Evolutionary conservation across 1,140 invertebrate species (phyloP), one percentile per base, ranked within the genome.

Genomic region (Thereuonema tuberculata): DNA sequence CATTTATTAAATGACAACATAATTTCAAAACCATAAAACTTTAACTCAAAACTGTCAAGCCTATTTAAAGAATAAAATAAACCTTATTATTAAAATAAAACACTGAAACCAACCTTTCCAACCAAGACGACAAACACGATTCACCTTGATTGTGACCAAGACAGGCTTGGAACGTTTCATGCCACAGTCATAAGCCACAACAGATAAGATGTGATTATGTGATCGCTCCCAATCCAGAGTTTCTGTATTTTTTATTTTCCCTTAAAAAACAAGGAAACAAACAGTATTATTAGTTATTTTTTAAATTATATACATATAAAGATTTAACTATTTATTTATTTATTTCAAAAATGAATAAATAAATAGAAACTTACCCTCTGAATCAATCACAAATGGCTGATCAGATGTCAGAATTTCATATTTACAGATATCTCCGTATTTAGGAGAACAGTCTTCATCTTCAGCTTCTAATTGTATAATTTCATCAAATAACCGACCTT

Each of bases 101-200:
- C 50, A 20, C 24, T 56, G 3, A 56, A 28, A 17, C 54, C 26
- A 69, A 86, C 85, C 83, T 77, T 84, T 85, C 86, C 86, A 88
- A 49, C 85, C 84, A 29, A 82, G 75, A 54, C 79, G 77, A 69
- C 85, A 89, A 43, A 81, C 80, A 61, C 84, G 79, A 71, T 82
- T 83, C 15, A 98, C 89, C 74, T 92, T 89, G 69, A 97, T 88
- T 66, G 90, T 97, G 62, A 97, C 89, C 82, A 95, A 87, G 1
- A 93, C 88, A 0, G 92, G 90, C 3, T 87, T 80, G 1, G 81
- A 83, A 20, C 74, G 68, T 69, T 89, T 90, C 85, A 92, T 93
- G 17, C 90, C 91, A 70, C 93, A 97, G 71, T 97, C 93, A 70
- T 90, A 93, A 0, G 93, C 93, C n/a, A 94, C 89, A 29, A 96